Percentiles rank a stretch among this genome's conserved stretches.
These are phyloP conservation scores for Metalampra italica DNA, from an alignment of 2,888 invertebrate genomes.

Conservation along the genomic window DNA sequence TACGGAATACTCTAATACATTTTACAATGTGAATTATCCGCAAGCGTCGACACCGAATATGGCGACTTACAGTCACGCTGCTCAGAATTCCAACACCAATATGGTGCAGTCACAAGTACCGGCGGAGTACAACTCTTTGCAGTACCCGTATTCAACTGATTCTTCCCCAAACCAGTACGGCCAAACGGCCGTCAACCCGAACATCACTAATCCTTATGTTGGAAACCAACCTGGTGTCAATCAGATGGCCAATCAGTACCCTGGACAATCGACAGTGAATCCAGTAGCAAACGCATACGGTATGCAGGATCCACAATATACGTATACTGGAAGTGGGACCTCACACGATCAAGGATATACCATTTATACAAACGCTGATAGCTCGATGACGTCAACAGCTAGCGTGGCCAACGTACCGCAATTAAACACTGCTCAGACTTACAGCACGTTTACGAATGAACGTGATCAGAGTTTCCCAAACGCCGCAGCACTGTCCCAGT, in stretches of 20 bases:
- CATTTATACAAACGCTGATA: conserved; percentile 45
- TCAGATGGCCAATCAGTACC: conserved; percentile 3
- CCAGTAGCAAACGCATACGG: conserved; percentile 22
- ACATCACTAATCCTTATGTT: background rate
- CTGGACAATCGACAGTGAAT: conserved; percentile 12
- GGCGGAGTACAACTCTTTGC: conserved; percentile 41
- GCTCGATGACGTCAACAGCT: conserved; percentile 31
- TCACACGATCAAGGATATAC: conserved; percentile 47
- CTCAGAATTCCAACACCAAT: conserved; percentile 42
- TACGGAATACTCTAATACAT: conserved; percentile 57
- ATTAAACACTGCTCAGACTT: conserved; percentile 1
- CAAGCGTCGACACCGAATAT: conserved; percentile 45
- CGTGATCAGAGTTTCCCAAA: conserved; percentile 16
- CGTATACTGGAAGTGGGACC: conserved; percentile 26
- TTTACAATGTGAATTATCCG: conserved; percentile 57
- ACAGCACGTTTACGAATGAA: conserved; percentile 14
- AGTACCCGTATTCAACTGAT: conserved; percentile 47
- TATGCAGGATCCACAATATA: conserved; percentile 36
- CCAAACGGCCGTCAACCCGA: too few relatives aligned
- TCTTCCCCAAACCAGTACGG: conserved; percentile 18
- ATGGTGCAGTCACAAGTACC: conserved; percentile 44
- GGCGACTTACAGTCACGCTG: conserved; percentile 52
- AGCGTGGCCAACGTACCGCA: conserved; percentile 16
- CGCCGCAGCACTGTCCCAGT: conserved; percentile 35
- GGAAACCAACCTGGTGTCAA: background rate